Conservation (phyloP, 1,140 invertebrate species). For the Melitaea cinxia region DNA sequence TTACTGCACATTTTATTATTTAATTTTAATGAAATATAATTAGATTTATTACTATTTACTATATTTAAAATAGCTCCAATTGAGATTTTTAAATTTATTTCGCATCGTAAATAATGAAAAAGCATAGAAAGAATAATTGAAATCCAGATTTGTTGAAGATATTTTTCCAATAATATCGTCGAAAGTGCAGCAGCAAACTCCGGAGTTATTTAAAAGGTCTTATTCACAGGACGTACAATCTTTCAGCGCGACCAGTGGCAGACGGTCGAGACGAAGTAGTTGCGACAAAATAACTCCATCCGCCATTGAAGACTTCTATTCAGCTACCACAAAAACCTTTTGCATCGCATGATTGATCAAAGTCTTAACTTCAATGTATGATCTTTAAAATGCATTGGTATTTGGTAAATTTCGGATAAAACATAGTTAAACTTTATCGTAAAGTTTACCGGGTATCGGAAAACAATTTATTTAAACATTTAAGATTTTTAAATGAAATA, state of each 20-base stretch:
- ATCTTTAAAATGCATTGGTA: constrained; percentile 60
- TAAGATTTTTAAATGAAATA: too few relatives aligned
- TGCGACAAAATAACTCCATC: constrained; percentile 68
- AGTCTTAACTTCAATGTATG: constrained; percentile 56
- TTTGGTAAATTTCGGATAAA: constrained; percentile 37
- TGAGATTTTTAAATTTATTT: constrained; percentile 14
- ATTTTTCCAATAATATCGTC: constrained; percentile 55
- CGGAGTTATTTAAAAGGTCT: constrained; percentile 67
- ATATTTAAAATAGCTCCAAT: not conserved
- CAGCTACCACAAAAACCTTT: constrained; percentile 71
- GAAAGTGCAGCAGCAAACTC: constrained; percentile 47
- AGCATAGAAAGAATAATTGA: constrained; percentile 42
- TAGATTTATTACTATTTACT: not conserved
- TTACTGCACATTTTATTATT: too few relatives aligned
- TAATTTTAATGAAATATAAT: too few relatives aligned
- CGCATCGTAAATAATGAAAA: constrained; percentile 21
- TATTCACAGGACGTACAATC: constrained; percentile 63
- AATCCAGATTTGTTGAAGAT: constrained; percentile 52
- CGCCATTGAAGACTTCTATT: constrained; percentile 60
- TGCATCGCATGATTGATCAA: constrained; percentile 75
- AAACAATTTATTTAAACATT: too few relatives aligned
- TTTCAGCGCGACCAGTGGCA: constrained; percentile 59
- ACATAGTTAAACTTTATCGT: not conserved
- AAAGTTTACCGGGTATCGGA: not conserved
- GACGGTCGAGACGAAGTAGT: constrained; percentile 51